Evolutionary conservation across 2,797 vertebrate genomes (phyloP), one percentile per base, ranked within the genome.

Genomic region (Cuniculus paca): DNA sequence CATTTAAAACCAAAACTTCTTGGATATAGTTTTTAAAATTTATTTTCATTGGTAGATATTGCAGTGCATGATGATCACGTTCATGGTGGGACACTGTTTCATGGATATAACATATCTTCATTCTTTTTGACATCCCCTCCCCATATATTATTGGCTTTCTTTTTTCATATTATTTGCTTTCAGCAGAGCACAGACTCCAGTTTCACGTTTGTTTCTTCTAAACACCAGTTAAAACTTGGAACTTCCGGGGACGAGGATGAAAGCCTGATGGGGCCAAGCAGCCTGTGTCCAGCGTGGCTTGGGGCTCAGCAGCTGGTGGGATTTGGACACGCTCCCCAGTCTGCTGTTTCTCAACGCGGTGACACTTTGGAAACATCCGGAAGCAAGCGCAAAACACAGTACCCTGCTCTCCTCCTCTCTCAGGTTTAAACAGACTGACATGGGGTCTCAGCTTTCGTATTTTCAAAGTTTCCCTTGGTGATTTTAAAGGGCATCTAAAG

Each of bases 151-250:
- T n/a, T 65, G 13, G 34, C 7, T 24, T 26, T 26, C n/a, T 14
- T 42, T 26, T 26, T 26, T 1, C 2, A 6, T 87, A 79, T 79
- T 17, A 75, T 83, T 94, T 92, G 0, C 42, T 90, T 75, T 54
- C 2, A n/a, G 20, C 82, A 85, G 70, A 88, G 86, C 48, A 24
- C 13, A 85, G 61, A 83, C 28, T 68, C 28, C 28, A 89, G 14
- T 3, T 65, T 96, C 54, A 86, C 17, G 74, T 58, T 94, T 77
- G 75, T 85, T 34, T 61, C 48, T 11, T 82, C 19, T 91, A 83
- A 97, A 95, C 82, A 72, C 7, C n/a, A 70, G 39, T 82, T 90
- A 90, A 93, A 91, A 93, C 88, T 90, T 17, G 81, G 75, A 95
- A 58, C 63, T 92, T 92, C 22, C 48, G 24, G n/a, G 74, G 31